Conservation (phyloP, 2,113 vertebrate species). For the Myotis lucifugus region DNA sequence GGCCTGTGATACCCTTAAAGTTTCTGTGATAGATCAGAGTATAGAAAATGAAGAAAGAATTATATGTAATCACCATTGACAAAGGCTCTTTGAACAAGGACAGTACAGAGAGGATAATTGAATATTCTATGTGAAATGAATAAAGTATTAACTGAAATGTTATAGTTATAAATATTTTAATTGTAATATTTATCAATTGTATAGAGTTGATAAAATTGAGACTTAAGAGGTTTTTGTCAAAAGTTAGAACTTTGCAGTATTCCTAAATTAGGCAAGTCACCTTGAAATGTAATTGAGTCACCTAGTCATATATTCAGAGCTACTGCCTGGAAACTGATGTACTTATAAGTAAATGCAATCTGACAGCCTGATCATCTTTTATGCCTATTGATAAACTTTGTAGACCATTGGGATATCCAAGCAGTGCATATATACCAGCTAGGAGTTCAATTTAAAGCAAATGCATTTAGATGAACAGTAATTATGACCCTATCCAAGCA, state of each 20-base stretch:
- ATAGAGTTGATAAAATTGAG: neutral
- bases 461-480: neutral
- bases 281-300: neutral
- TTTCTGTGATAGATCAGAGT: constrained; percentile 81
- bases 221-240: neutral
- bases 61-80: constrained; percentile 87
- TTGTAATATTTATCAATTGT: constrained; percentile 16
- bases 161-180: neutral
- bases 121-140: constrained; percentile 71
- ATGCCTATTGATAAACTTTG: neutral
- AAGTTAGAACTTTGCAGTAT: constrained; percentile 7
- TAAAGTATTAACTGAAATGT: neutral
- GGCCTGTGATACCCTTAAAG: constrained; percentile 64
- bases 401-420: neutral
- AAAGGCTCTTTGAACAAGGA: constrained; percentile 91
- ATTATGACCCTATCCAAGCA: neutral
- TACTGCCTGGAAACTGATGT: neutral
- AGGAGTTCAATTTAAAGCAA: neutral
- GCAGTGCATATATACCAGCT: neutral
- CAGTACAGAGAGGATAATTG: constrained; percentile 89
- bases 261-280: neutral
- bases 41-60: constrained; percentile 87
- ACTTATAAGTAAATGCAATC: neutral
- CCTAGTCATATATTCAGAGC: neutral
- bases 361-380: neutral